Conservation (phyloP, 1,140 invertebrate species). For the Ladona fulva region DNA sequence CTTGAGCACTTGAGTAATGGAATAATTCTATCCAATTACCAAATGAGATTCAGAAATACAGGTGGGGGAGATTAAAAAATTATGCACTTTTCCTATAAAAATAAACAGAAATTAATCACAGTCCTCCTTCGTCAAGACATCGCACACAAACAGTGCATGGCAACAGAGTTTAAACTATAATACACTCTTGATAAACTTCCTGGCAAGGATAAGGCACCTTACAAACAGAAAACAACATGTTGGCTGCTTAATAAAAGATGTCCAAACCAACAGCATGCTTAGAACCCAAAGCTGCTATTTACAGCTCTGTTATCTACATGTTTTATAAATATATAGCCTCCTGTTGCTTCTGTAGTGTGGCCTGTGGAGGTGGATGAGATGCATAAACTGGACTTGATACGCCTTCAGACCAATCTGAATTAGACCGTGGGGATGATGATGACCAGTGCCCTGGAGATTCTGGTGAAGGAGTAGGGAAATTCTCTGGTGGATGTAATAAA, state of each 20-base stretch:
- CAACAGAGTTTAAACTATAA: neutral
- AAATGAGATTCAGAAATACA: neutral
- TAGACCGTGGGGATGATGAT: slow-evolving; percentile 79
- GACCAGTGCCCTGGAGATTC: slow-evolving; percentile 92
- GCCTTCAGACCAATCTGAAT: slow-evolving; percentile 91
- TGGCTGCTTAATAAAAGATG: neutral
- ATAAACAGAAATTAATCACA: neutral
- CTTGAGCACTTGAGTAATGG: neutral
- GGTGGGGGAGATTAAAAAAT: neutral
- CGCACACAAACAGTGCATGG: neutral
- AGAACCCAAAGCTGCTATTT: neutral
- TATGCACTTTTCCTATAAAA: neutral
- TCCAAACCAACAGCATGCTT: neutral
- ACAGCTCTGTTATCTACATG: neutral
- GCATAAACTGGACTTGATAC: slow-evolving; percentile 54
- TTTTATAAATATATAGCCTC: slow-evolving; percentile 21
- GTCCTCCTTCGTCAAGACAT: neutral
- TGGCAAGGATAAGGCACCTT: slow-evolving; percentile 7
- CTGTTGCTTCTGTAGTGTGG: neutral
- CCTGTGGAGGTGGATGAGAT: neutral
- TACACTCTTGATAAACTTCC: neutral
- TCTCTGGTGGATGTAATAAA: slow-evolving; percentile 49
- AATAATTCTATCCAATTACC: neutral
- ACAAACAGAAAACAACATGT: neutral
- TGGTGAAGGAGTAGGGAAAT: slow-evolving; percentile 87